A percentile compares a stretch with the other conserved stretches of the same genome.
Evolutionary conservation across 2,797 vertebrate genomes (phyloP).

Genomic region (Rhyacichthys aspro): DNA sequence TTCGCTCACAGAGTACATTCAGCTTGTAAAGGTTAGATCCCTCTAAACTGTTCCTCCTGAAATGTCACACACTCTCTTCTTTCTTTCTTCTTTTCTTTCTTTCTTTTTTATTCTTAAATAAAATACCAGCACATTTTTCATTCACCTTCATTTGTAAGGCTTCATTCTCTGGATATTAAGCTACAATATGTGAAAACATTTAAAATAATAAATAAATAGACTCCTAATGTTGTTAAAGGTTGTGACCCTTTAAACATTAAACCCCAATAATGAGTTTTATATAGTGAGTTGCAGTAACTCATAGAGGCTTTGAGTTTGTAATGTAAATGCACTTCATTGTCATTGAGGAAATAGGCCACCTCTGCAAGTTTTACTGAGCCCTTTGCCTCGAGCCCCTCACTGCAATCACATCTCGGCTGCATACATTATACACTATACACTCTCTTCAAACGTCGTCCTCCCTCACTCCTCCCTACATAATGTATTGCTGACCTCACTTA

Average conservation of each 20-base stretch:
- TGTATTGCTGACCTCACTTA: slow-evolving; percentile 51
- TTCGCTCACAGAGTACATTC: slow-evolving; percentile 44
- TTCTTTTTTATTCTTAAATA: slow-evolving; percentile 21
- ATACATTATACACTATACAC: slow-evolving; percentile 55
- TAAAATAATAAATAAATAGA: too few species aligned
- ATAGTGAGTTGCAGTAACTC: neutral
- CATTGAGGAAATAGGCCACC: slow-evolving; percentile 56
- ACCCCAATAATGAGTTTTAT: too few species aligned
- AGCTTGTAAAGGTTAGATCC: slow-evolving; percentile 70
- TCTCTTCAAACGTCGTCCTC: slow-evolving; percentile 32
- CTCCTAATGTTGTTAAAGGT: too few species aligned
- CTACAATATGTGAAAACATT: too few species aligned
- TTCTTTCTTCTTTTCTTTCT: slow-evolving; percentile 17
- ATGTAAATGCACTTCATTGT: slow-evolving; percentile 16
- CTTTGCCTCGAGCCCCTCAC: slow-evolving; percentile 47
- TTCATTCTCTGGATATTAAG: too few species aligned
- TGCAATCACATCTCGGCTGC: slow-evolving; percentile 45
- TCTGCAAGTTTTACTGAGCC: slow-evolving; percentile 37
- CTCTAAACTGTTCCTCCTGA: slow-evolving; percentile 54
- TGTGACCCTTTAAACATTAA: too few species aligned
- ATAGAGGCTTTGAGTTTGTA: neutral
- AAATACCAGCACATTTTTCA: slow-evolving; percentile 7
- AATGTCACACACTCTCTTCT: slow-evolving; percentile 58
- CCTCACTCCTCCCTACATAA: slow-evolving; percentile 44
- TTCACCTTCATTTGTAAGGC: slow-evolving; percentile 1